Percentiles rank a stretch among this genome's conserved stretches.
phyloP scores from a whole-genome alignment of 2,113 vertebrate genomes.

The Aspiorhynchus laticeps region DNA sequence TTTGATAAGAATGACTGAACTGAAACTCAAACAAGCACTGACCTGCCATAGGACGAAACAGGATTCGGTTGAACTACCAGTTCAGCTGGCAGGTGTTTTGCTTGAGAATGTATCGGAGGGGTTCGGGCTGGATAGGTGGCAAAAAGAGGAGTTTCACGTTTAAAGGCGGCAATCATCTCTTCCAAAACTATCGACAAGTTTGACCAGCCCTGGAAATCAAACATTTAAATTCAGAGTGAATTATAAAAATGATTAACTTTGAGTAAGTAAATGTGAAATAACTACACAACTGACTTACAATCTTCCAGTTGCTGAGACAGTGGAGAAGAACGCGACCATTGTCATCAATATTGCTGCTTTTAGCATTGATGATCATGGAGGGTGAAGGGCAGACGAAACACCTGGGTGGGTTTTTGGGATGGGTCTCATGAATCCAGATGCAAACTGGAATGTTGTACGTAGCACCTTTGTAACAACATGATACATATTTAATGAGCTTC shows the following conservation, averaged over 20 bases:
- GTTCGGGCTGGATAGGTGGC: conserved; percentile 44
- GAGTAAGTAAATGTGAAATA: background rate
- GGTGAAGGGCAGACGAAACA: conserved; percentile 70
- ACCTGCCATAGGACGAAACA: conserved; percentile 43
- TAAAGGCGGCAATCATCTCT: conserved; percentile 74
- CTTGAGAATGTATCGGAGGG: conserved; percentile 16
- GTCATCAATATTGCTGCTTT: conserved; percentile 68
- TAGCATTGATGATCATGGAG: conserved; percentile 73
- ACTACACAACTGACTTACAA: conserved; percentile 57
- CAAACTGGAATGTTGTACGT: conserved; percentile 76
- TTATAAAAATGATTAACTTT: background rate
- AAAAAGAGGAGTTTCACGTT: conserved; percentile 72
- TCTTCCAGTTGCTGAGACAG: conserved; percentile 69
- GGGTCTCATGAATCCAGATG: conserved; percentile 77
- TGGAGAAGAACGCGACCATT: conserved; percentile 64
- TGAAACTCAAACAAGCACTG: conserved; percentile 9
- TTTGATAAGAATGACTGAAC: background rate
- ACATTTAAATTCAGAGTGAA: background rate
- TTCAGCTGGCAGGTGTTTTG: conserved; percentile 17
- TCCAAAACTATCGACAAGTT: conserved; percentile 69
- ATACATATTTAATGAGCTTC: background rate
- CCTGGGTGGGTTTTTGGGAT: conserved; percentile 70
- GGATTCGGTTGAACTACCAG: conserved; percentile 26
- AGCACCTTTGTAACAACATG: conserved; percentile 58
- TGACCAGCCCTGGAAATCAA: conserved; percentile 68